These are phyloP conservation scores for Premnoplex brunnescens DNA, from an alignment of 2,797 vertebrate genomes.

Conservation along the genomic window DNA sequence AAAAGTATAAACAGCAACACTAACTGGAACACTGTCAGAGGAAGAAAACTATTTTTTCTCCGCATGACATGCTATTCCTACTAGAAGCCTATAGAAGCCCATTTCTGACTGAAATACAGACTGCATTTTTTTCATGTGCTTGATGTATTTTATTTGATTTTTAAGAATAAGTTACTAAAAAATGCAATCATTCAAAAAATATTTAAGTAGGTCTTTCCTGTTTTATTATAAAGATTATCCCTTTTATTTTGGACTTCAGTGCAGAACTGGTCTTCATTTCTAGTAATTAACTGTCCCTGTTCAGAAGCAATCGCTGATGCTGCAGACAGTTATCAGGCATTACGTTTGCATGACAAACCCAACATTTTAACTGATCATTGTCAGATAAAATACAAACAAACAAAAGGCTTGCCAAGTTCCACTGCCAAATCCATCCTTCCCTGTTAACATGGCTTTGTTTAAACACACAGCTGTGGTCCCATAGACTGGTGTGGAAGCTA, in stretches of 20 bases:
- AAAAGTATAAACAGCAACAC: background rate
- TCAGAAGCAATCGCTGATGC: slow-evolving; percentile 2
- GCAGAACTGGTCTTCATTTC: background rate
- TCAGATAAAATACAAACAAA: slow-evolving; percentile 31
- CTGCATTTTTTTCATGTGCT: background rate
- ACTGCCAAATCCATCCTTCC: background rate
- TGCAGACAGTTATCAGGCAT: slow-evolving; percentile 1
- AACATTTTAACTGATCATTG: slow-evolving; percentile 24
- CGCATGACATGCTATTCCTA: background rate
- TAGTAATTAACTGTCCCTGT: background rate
- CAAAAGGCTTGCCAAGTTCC: slow-evolving; percentile 17
- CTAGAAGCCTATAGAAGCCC: background rate
- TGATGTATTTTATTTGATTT: background rate
- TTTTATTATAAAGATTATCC: background rate
- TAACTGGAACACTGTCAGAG: background rate
- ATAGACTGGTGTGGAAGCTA: background rate
- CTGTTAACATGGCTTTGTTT: background rate
- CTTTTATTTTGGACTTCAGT: background rate
- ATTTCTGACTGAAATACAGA: background rate
- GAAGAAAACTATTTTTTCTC: background rate
- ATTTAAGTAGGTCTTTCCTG: background rate
- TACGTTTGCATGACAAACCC: background rate
- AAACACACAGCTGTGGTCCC: background rate
- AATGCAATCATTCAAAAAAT: background rate
- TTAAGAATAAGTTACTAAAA: background rate